Conservation (phyloP, 1,140 invertebrate species). For the Pseudachorutes palmiensis region DNA sequence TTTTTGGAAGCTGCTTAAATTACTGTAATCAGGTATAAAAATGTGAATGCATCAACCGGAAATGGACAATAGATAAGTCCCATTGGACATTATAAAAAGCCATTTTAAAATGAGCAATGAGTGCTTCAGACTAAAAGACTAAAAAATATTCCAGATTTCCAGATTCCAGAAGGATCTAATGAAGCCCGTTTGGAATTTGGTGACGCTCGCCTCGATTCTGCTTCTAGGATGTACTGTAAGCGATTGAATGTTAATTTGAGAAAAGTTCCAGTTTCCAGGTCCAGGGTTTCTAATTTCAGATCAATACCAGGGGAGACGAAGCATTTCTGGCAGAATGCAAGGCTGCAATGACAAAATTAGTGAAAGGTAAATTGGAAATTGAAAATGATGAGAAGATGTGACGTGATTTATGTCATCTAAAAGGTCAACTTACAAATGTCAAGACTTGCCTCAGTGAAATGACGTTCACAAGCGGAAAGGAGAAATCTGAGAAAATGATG, state of each 20-base stretch:
- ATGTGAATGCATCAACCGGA: neutral
- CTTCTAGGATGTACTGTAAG: neutral
- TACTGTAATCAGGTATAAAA: neutral
- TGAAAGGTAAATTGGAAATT: neutral
- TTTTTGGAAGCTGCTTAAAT: no score
- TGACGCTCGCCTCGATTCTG: neutral
- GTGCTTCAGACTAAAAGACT: neutral
- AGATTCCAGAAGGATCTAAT: neutral
- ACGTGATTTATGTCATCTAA: neutral
- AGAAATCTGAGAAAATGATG: slow-evolving; percentile 14
- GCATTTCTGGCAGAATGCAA: neutral
- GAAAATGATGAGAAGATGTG: neutral
- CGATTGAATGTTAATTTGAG: neutral
- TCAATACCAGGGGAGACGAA: neutral
- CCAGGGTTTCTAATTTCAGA: neutral
- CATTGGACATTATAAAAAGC: no score
- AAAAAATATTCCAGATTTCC: neutral
- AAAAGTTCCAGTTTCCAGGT: neutral
- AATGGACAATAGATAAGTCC: neutral
- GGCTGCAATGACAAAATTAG: neutral
- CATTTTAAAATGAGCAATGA: no score
- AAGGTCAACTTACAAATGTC: neutral
- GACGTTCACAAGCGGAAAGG: slow-evolving; percentile 20
- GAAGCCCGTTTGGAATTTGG: neutral
- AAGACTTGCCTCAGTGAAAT: slow-evolving; percentile 7